Base-by-base conservation (phyloP, 2,113 vertebrate genomes). In the Mellivora capensis region DNA sequence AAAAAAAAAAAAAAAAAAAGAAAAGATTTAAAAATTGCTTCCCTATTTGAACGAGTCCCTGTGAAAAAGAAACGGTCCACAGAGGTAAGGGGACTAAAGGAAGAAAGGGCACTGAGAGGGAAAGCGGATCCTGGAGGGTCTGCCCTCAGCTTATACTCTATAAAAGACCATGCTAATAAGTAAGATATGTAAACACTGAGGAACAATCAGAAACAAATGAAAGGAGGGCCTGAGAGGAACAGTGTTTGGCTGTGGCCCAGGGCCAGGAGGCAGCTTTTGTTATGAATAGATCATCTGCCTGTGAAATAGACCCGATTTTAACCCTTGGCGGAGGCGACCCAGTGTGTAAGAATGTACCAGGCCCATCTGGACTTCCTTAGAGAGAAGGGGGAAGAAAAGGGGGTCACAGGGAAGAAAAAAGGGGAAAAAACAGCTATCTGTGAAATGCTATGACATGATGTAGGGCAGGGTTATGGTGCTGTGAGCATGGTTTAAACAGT, bases 171-270 rank as follows among this genome's bases (percentile, higher is more conserved):
- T 4, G 84, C 97, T 98, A 98, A 98, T 98, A 98, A 81, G 95
- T 94, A 95, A 99, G 97, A 98, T 99, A 99, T 98, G 98, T 98
- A 99, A 99, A 99, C 98, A 98, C 95, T 97, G 98, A 54, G 97
- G 96, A 98, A 96, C 97, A 98, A 98, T 98, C 98, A 98, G 98
- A 98, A 98, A 98, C 98, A 98, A 99, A 98, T 96, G 98, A 98
- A 98, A 98, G 12, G 79, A 98, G 95, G 93, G 97, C 98, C 98
- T 97, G 88, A 97, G 97, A 98, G 96, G 98, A 98, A 98, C 98
- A 97, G 97, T 97, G 97, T 98, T 99, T 98, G 98, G 98, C 98
- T 98, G 98, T 97, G 96, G 97, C 89, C 96, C 92, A 98, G 54
- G 98, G 98, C 98, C 98, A 98, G 98, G 97, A 98, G 98, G 98